These are phyloP conservation scores for Gymnorhina tibicen DNA, from an alignment of 2,113 vertebrate species.

Conservation along the genomic window DNA sequence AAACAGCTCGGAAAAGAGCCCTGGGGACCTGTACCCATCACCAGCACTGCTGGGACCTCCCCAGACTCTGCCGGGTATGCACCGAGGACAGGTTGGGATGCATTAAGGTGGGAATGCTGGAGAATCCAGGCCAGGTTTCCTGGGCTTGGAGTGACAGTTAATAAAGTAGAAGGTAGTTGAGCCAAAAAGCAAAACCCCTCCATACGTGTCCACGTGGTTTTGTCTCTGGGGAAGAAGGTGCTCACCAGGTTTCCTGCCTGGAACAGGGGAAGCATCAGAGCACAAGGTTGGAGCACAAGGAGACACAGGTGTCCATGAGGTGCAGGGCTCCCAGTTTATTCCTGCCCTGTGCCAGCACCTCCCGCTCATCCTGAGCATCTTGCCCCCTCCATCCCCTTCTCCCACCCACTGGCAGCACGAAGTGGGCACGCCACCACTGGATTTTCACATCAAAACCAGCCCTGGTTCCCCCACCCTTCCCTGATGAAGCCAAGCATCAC, in stretches of 20 bases:
- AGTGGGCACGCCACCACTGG: rapidly evolving
- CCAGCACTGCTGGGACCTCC: not conserved
- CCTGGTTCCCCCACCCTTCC: not conserved
- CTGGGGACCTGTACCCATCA: not conserved
- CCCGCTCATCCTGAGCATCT: not conserved
- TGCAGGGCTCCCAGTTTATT: not conserved
- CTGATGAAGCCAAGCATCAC: rapidly evolving
- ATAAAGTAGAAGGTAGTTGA: not conserved
- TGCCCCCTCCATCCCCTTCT: not conserved
- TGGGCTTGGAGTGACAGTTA: not conserved
- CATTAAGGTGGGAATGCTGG: not conserved
- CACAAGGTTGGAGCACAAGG: rapidly evolving
- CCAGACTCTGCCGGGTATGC: not conserved
- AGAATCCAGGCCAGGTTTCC: not conserved
- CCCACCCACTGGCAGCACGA: not conserved
- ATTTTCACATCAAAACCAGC: not conserved
- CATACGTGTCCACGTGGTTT: rapidly evolving
- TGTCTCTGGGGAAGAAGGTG: not conserved
- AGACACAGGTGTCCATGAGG: not conserved
- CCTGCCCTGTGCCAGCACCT: not conserved
- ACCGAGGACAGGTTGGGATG: not conserved
- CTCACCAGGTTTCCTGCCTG: rapidly evolving
- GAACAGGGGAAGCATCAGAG: not conserved
- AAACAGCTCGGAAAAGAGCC: rapidly evolving
- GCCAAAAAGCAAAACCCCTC: not conserved